These are phyloP conservation scores for Argentina silus DNA, from an alignment of 2,797 vertebrate genomes.

Conservation along the genomic window DNA sequence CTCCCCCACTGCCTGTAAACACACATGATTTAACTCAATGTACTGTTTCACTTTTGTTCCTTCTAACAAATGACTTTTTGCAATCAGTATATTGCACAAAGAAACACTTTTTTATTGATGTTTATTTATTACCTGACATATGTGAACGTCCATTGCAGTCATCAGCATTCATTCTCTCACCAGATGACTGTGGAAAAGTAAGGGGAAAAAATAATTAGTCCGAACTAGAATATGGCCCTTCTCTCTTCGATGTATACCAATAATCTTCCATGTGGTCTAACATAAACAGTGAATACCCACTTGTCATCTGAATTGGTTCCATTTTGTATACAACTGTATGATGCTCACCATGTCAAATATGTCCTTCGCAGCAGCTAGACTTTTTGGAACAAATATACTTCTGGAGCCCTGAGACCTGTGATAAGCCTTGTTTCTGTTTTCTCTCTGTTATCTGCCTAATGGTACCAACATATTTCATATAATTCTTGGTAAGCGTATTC, in stretches of 20 bases:
- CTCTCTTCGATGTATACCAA: neutral
- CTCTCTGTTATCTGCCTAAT: too few species aligned
- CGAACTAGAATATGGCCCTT: neutral
- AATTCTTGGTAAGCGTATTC: neutral
- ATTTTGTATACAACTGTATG: constrained; percentile 10
- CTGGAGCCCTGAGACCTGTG: too few species aligned
- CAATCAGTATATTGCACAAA: neutral
- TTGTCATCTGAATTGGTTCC: neutral
- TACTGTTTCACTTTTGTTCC: neutral
- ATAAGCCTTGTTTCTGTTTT: too few species aligned
- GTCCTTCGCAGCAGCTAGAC: neutral
- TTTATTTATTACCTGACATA: constrained; percentile 81
- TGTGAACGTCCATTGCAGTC: constrained; percentile 92
- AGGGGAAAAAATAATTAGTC: constrained; percentile 4
- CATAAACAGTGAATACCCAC: neutral
- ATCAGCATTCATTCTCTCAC: constrained; percentile 92
- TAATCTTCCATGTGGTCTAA: neutral
- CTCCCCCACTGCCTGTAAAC: constrained; percentile 88
- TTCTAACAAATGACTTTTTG: neutral
- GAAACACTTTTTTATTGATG: neutral
- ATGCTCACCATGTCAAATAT: constrained; percentile 15
- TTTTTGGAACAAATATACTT: neutral
- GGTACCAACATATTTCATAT: neutral
- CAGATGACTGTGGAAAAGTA: constrained; percentile 73
- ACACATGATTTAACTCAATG: constrained; percentile 28